A percentile compares a stretch with the other conserved stretches of the same genome.
Conservation (phyloP, 2,113 vertebrate genomes). For the Sula dactylatra region DNA sequence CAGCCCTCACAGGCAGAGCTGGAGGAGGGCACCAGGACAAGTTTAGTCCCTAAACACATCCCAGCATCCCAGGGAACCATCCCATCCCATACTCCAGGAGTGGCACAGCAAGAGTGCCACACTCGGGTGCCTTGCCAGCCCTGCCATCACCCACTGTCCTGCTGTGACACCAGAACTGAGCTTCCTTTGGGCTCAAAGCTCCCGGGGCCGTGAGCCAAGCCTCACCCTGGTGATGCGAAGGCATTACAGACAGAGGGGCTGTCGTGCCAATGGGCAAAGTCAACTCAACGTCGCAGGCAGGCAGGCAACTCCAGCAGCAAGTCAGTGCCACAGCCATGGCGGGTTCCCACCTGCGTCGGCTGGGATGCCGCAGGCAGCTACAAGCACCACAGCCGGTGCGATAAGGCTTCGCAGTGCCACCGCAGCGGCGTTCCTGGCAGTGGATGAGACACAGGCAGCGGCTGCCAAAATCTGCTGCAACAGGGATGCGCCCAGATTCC, state of each 20-base stretch:
- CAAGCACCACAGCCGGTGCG: fast-evolving
- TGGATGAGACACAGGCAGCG: background rate
- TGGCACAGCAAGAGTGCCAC: fast-evolving
- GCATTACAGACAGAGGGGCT: background rate
- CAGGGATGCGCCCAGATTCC: slow-evolving; percentile 9
- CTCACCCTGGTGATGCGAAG: fast-evolving
- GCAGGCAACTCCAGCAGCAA: background rate
- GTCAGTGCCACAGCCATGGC: fast-evolving
- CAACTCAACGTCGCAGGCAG: fast-evolving
- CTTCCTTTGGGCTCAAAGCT: background rate
- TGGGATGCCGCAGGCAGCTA: background rate
- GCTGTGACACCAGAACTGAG: background rate
- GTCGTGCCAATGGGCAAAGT: background rate
- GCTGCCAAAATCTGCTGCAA: slow-evolving; percentile 30
- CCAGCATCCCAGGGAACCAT: fast-evolving
- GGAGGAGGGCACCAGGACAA: background rate
- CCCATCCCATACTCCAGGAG: background rate
- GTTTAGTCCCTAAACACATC: background rate
- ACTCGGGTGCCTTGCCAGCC: background rate
- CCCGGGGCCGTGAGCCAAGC: background rate
- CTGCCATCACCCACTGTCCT: background rate
- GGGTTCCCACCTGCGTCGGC: background rate
- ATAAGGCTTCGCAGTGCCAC: background rate
- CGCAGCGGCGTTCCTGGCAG: background rate
- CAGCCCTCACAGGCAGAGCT: background rate